These are phyloP conservation scores for Microcebus ravelobensis DNA, from an alignment of 2,113 vertebrate genomes.

Conservation along the genomic window DNA sequence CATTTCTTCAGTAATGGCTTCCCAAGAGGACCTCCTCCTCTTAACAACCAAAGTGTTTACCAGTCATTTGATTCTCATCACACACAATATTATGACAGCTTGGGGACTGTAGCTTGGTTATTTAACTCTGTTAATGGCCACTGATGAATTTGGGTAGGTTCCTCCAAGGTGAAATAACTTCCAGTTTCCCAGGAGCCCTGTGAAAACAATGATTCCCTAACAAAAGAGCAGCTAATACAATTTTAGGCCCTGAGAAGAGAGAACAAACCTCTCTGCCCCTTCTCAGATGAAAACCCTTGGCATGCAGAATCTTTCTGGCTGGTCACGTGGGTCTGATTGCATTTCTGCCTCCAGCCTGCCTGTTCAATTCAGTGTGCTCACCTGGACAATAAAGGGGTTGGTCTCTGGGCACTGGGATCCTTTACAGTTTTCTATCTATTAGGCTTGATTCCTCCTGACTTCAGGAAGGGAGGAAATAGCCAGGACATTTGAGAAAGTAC, in stretches of 20 bases:
- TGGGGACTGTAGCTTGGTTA: not conserved
- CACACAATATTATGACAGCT: not conserved
- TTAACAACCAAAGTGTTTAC: conserved; percentile 9
- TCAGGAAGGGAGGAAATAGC: conserved; percentile 3
- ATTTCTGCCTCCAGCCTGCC: not conserved
- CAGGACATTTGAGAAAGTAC: not conserved
- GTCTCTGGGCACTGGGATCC: not conserved
- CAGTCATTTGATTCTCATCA: conserved; percentile 28
- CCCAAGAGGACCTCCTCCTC: not conserved
- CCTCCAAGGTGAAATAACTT: conserved; percentile 35
- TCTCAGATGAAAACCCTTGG: not conserved
- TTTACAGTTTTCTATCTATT: conserved; percentile 38
- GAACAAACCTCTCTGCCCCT: not conserved
- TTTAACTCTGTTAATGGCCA: not conserved
- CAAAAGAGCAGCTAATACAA: not conserved
- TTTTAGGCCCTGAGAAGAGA: not conserved
- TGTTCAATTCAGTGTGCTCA: not conserved
- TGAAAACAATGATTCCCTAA: conserved; percentile 3
- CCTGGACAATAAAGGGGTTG: not conserved
- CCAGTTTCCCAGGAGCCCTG: not conserved
- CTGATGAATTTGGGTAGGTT: not conserved
- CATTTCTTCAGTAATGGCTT: not conserved
- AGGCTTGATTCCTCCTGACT: not conserved
- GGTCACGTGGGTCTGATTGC: not conserved
- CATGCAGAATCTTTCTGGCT: conserved; percentile 1